phyloP scores from a whole-genome alignment of 1,140 invertebrate genomes.

The Monomorium pharaonis region DNA sequence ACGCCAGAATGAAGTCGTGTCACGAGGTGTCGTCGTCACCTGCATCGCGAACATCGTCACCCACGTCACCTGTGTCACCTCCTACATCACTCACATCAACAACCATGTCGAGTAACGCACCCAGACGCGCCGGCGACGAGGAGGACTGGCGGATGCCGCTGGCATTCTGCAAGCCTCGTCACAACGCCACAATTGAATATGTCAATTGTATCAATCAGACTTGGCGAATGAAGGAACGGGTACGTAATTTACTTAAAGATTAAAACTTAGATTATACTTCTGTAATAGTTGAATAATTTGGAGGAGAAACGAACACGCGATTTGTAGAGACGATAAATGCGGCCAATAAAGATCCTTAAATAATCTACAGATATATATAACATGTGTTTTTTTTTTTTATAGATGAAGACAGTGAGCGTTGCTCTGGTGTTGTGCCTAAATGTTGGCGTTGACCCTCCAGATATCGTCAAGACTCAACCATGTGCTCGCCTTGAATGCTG shows the following conservation, averaged over 20 bases:
- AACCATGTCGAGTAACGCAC: conserved; percentile 34
- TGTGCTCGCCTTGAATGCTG: conserved; percentile 98
- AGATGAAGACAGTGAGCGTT: conserved; percentile 99
- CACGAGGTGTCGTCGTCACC: conserved; percentile 74
- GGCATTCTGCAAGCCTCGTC: conserved; percentile 89
- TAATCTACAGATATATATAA: too few species aligned
- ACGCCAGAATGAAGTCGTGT: conserved; percentile 72
- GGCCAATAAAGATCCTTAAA: too few species aligned
- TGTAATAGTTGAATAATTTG: too few species aligned
- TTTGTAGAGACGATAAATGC: too few species aligned
- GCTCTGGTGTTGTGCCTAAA: conserved; percentile 99
- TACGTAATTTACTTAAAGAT: conserved; percentile 80
- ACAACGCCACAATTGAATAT: conserved; percentile 91
- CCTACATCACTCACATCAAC: conserved; percentile 35
- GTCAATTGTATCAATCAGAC: conserved; percentile 90
- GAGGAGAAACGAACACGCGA: neutral
- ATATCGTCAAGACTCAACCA: conserved; percentile 98
- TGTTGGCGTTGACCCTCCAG: conserved; percentile 99
- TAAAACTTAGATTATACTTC: too few species aligned
- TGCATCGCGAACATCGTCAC: too few species aligned
- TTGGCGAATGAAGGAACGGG: conserved; percentile 97
- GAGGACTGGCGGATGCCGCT: conserved; percentile 88
- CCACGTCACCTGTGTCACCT: conserved; percentile 28
- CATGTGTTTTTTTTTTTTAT: conserved; percentile 74
- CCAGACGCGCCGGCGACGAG: conserved; percentile 47